Conservation (phyloP, 2,888 invertebrate species). For the Dione vanillae region DNA sequence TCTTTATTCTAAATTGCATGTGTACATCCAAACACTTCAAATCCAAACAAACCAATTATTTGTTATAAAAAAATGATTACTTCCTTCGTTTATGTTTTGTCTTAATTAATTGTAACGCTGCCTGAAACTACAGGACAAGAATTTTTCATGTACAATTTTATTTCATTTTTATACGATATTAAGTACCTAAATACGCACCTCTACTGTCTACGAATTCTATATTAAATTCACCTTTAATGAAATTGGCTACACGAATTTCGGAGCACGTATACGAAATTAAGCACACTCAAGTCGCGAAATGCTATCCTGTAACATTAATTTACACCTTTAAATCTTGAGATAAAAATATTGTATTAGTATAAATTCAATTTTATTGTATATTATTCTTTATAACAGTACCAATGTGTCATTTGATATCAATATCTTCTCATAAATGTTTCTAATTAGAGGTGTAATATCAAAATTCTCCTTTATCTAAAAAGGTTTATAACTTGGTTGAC, state of each 20-base stretch:
- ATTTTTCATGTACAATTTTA: background rate
- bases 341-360: background rate
- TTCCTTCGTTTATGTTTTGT: too few relatives aligned
- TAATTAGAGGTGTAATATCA: too few relatives aligned
- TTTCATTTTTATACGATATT: background rate
- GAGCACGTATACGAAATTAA: background rate
- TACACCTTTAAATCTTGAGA: background rate
- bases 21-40: too few relatives aligned
- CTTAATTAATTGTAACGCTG: too few relatives aligned
- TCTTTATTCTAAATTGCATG: too few relatives aligned
- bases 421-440: background rate
- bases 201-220: background rate
- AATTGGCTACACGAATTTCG: background rate
- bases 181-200: too few relatives aligned
- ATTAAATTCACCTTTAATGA: background rate
- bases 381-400: background rate
- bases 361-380: background rate
- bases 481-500: background rate
- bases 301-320: background rate
- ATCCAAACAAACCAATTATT: too few relatives aligned
- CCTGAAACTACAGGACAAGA: too few relatives aligned
- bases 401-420: background rate
- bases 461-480: background rate
- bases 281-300: background rate
- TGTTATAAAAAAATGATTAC: too few relatives aligned